phyloP scores from a whole-genome alignment of 2,797 vertebrate genomes.

The Rhinichthys osculus region DNA sequence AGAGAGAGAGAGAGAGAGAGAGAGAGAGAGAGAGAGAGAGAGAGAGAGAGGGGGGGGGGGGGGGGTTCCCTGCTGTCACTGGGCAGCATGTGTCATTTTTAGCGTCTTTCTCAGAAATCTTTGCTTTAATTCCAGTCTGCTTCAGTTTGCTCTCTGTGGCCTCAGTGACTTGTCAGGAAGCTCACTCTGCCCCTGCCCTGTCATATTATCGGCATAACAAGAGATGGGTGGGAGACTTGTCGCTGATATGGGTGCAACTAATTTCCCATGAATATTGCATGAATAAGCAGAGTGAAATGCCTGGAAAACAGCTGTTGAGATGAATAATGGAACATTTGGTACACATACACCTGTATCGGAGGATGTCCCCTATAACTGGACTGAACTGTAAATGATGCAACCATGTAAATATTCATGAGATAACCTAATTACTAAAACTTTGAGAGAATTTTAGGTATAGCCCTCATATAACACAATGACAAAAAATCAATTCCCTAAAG shows the following conservation, averaged over 20 bases:
- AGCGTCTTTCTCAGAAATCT: slow-evolving; percentile 11
- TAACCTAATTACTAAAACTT: slow-evolving; percentile 25
- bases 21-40: too few relatives aligned
- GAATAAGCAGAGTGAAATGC: neutral
- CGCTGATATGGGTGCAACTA: neutral
- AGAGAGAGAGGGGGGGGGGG: too few relatives aligned
- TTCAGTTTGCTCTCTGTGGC: neutral
- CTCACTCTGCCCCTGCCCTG: slow-evolving; percentile 7
- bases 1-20: neutral
- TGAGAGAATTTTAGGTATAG: slow-evolving; percentile 13
- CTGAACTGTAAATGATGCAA: slow-evolving; percentile 46
- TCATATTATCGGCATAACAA: neutral
- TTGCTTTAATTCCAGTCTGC: slow-evolving; percentile 30
- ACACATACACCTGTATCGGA: neutral
- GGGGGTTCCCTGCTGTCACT: neutral
- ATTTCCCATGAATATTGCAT: slow-evolving; percentile 5
- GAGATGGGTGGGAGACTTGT: neutral
- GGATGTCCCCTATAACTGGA: slow-evolving; percentile 12
- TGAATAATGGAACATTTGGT: slow-evolving; percentile 39
- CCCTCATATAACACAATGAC: neutral
- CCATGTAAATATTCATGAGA: slow-evolving; percentile 61
- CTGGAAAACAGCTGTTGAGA: slow-evolving; percentile 28
- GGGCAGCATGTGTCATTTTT: slow-evolving; percentile 4
- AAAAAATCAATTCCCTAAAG: neutral
- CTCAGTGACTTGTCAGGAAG: neutral